Evolutionary conservation across 2,113 vertebrate species (phyloP), one percentile per base, ranked within the genome.

Genomic region (Baryphthengus martii): DNA sequence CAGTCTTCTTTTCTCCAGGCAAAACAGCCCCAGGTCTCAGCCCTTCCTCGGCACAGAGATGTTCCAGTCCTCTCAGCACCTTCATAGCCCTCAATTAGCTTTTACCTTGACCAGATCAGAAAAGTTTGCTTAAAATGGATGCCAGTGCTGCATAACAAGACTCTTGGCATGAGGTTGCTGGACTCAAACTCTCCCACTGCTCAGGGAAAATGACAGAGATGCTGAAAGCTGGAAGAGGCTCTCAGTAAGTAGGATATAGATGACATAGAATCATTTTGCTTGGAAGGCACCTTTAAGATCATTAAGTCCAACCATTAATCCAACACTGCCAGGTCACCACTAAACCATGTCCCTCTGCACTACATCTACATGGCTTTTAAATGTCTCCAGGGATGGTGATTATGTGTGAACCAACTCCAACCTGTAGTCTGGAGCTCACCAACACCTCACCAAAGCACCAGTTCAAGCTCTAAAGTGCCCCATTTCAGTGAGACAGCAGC

Each of bases 341-440:
- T 47, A 23, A 47, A 21, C 47, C 47, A 47, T 23, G 47, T 21
- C 47, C 47, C 47, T 47, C 47, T 11, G 47, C 47, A 47, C 47
- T 21, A 47, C 47, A 47, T 23, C 47, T 47, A 19, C 47, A 23
- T 21, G 23, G 47, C 47, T 47, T 47, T 47, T 47, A 47, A 47
- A 47, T 21, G 16, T 28, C 26, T 53, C 52, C 52, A 53, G 26
- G 26, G 28, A 29, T 29, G 28, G 52, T 13, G 26, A 53, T 28
- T n/a, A 28, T 4, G 2, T 17, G 18, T 3, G 1, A 78, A 26
- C 14, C 85, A 62, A 17, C 5, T 4, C 28, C 26, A 6, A 4
- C 11, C 19, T 25, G 35, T 5, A 77, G 11, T 20, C 45, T 52
- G 53, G 45, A 44, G 37, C 73, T 68, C 44, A 23, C 33, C 9